Evolutionary conservation across 2,113 vertebrate genomes (phyloP).

Genomic region (Thamnophis sirtalis): DNA sequence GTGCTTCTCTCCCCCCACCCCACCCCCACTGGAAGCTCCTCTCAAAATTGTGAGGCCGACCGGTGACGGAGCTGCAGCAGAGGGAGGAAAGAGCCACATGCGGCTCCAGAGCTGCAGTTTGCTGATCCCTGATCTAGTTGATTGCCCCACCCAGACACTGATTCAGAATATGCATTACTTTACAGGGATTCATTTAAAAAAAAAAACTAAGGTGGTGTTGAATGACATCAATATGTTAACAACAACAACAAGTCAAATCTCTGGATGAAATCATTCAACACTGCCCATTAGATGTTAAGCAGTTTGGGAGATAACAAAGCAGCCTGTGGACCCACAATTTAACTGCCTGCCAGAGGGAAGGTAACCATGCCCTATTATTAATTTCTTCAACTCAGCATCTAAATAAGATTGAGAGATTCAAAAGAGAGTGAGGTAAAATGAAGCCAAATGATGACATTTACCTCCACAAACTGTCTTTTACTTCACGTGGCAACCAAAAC

Average conservation of each 20-base stretch:
- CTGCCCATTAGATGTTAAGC: neutral
- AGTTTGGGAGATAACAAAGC: neutral
- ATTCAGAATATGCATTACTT: neutral
- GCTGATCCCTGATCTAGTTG: neutral
- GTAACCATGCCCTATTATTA: neutral
- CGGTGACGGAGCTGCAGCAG: too few species aligned
- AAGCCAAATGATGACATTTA: neutral
- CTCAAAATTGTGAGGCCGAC: too few species aligned
- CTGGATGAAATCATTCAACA: neutral
- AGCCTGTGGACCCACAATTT: neutral
- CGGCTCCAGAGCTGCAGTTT: too few species aligned
- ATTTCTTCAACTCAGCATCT: neutral
- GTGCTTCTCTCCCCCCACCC: too few species aligned
- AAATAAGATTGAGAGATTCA: neutral
- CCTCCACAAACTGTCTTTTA: neutral
- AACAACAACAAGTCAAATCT: neutral
- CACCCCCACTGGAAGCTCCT: too few species aligned
- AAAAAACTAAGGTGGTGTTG: neutral
- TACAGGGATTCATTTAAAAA: neutral
- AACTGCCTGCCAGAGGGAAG: neutral
- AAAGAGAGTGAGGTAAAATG: neutral
- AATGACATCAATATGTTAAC: neutral
- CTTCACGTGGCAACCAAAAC: neutral
- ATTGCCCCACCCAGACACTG: neutral
- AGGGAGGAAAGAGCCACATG: too few species aligned